Evolutionary conservation across 2,888 invertebrate species (phyloP).

Genomic region (Deilephila porcellus): DNA sequence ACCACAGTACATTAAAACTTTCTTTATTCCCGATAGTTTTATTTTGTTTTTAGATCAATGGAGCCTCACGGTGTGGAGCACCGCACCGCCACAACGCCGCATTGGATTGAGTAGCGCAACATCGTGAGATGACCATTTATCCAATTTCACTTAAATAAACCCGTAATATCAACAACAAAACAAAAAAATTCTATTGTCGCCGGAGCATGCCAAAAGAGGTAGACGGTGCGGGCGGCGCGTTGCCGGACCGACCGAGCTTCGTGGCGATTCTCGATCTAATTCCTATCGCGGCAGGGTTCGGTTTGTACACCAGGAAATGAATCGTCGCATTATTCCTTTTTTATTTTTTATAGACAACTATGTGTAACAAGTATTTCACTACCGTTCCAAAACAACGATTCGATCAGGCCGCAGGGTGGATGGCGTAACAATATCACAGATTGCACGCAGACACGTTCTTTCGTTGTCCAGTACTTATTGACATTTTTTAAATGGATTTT

Average conservation of each 20-base stretch:
- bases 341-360: constrained; percentile 51
- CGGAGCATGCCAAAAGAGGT: constrained; percentile 61
- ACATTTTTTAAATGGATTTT: constrained; percentile 30
- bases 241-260: neutral
- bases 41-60: constrained; percentile 50
- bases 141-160: constrained; percentile 84
- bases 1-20: constrained; percentile 56
- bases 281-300: constrained; percentile 51
- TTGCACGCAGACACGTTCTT: constrained; percentile 42
- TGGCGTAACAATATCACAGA: constrained; percentile 64
- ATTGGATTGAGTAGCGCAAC: constrained; percentile 75
- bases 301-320: constrained; percentile 47
- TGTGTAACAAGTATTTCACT: constrained; percentile 73
- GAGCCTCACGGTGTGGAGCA: constrained; percentile 55
- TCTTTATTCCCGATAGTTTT: constrained; percentile 60
- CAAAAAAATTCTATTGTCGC: constrained; percentile 63
- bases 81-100: constrained; percentile 64
- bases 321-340: constrained; percentile 49
- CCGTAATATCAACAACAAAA: constrained; percentile 81
- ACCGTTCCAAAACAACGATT: constrained; percentile 71
- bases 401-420: constrained; percentile 58
- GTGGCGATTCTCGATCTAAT: constrained; percentile 59
- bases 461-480: neutral
- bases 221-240: constrained; percentile 42
- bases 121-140: constrained; percentile 82